Conservation (phyloP, 2,113 vertebrate genomes). For the Pardalotus punctatus region DNA sequence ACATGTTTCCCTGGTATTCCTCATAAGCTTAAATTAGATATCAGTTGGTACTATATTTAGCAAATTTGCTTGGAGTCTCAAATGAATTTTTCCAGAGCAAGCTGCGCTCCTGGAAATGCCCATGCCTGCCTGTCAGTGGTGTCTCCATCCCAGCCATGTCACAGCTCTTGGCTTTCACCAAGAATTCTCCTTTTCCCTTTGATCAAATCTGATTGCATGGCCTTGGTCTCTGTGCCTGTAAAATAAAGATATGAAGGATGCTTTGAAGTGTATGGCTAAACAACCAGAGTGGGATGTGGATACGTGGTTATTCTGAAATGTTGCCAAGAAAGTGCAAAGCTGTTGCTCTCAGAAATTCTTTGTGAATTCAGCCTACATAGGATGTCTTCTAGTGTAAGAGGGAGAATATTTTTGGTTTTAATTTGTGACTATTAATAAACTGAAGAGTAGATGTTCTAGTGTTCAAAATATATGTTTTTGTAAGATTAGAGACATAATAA, state of each 20-base stretch:
- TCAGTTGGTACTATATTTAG: conserved; percentile 55
- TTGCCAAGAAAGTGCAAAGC: not conserved
- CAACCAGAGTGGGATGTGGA: not conserved
- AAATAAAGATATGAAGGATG: not conserved
- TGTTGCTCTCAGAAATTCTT: not conserved
- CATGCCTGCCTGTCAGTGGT: not conserved
- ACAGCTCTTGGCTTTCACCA: not conserved
- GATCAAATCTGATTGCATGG: not conserved
- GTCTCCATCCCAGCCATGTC: not conserved
- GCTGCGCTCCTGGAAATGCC: not conserved
- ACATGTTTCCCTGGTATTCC: conserved; percentile 51
- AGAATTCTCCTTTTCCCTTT: not conserved
- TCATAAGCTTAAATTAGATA: conserved; percentile 47
- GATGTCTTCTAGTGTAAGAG: not conserved
- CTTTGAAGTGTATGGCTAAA: not conserved
- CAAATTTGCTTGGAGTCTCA: conserved; percentile 45
- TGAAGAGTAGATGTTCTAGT: not conserved
- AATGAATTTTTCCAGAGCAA: conserved; percentile 43
- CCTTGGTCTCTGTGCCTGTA: not conserved
- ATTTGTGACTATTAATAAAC: not conserved
- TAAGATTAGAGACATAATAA: not conserved
- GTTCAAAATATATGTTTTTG: not conserved
- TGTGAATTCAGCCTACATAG: not conserved
- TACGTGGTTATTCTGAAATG: not conserved
- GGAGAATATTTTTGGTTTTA: not conserved